A percentile compares a stretch with the other conserved stretches of the same genome.
Conservation (phyloP, 2,113 vertebrate species). For the Oxyura jamaicensis region DNA sequence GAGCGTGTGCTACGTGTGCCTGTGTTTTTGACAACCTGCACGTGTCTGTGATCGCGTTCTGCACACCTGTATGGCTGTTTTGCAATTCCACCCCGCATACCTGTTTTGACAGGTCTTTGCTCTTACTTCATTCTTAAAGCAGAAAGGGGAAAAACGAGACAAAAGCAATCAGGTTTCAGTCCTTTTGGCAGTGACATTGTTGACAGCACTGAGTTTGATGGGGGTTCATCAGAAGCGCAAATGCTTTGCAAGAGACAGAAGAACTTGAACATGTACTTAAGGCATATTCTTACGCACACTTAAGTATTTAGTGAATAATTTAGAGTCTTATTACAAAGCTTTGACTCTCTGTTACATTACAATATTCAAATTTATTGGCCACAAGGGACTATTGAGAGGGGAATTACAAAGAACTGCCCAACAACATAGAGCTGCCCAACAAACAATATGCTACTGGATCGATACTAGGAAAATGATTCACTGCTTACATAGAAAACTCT, state of each 20-base stretch:
- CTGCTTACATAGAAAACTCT: not conserved
- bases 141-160: not conserved
- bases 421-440: not conserved
- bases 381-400: not conserved
- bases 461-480: conserved; percentile 10
- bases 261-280: not conserved
- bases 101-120: not conserved
- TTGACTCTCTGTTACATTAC: not conserved
- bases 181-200: not conserved
- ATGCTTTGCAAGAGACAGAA: not conserved
- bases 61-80: not conserved
- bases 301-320: not conserved
- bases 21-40: not conserved
- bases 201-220: not conserved
- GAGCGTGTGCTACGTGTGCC: not conserved
- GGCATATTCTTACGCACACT: not conserved
- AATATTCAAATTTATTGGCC: not conserved
- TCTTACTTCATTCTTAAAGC: not conserved
- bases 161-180: not conserved
- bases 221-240: not conserved
- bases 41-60: not conserved
- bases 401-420: conserved; percentile 9
- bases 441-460: not conserved
- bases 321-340: not conserved
- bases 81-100: not conserved